These are phyloP conservation scores for Lomographa bimaculata DNA, from an alignment of 2,888 invertebrate species.

Conservation along the genomic window DNA sequence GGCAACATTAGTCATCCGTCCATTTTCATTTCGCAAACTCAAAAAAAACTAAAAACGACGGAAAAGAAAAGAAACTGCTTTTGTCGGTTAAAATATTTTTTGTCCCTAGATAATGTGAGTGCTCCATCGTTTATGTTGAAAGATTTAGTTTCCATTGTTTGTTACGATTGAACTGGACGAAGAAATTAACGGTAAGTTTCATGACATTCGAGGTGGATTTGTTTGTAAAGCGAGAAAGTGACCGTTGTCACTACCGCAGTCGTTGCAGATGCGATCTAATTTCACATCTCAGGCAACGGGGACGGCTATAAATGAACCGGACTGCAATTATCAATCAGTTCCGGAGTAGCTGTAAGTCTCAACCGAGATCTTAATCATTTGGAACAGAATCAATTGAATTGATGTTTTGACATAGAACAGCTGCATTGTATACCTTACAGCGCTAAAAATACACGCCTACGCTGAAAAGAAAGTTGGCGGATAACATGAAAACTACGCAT, in stretches of 20 bases:
- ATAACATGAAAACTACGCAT: constrained; percentile 26
- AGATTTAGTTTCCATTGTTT: constrained; percentile 51
- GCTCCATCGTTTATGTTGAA: constrained; percentile 49
- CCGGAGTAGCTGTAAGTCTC: constrained; percentile 54
- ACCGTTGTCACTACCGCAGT: constrained; percentile 66
- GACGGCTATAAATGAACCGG: constrained; percentile 68
- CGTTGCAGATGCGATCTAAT: constrained; percentile 67
- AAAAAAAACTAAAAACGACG: constrained; percentile 69
- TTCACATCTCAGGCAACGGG: constrained; percentile 65
- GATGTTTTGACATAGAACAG: constrained; percentile 35
- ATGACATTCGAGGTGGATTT: constrained; percentile 67
- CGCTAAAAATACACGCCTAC: constrained; percentile 48
- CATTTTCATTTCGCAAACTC: constrained; percentile 75
- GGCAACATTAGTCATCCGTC: constrained; percentile 46
- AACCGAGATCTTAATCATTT: constrained; percentile 49
- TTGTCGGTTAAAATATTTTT: constrained; percentile 61
- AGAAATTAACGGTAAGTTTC: constrained; percentile 67
- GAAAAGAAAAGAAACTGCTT: constrained; percentile 59
- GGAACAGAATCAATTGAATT: constrained; percentile 51
- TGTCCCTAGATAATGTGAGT: constrained; percentile 66
- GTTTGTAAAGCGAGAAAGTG: constrained; percentile 78
- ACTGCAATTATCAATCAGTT: constrained; percentile 61
- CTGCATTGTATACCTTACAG: constrained; percentile 34
- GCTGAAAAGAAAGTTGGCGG: constrained; percentile 49
- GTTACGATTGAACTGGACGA: too few relatives aligned